Base-by-base conservation (phyloP, 2,888 invertebrate species). In the Hydrotaea diabolus region DNA sequence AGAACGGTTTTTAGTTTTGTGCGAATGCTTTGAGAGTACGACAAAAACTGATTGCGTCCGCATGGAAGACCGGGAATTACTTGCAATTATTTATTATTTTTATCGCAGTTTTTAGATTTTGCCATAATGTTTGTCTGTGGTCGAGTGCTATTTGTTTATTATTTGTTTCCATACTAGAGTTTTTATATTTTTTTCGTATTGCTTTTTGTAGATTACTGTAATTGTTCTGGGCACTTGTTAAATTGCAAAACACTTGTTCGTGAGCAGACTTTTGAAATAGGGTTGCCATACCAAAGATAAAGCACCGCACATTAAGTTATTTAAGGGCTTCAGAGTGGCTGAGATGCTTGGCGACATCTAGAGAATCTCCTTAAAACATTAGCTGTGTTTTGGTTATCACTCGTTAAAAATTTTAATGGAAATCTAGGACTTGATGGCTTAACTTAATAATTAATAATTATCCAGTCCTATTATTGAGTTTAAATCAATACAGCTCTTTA, bases 21-120 rank as follows among this genome's bases (percentile, higher is more conserved):
- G 26, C 57, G 59, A 21, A 43, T 79, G 49, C 69, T 31, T 49
- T 62, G 62, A 79, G 64, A 80, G 77, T 49, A 62, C n/a, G 62
- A 64, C 46, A 57, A 77, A 74, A 85, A 85, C 85, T 85, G 74
- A 85, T 73, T 66, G 26, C 19, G 23, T 43, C 62, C 21, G 59
- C 8, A 5, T 43, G 21, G 17, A 66, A 66, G 64, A 82, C 79
- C 39, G 17, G n/a, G 26, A 36, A 77, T 73, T 66, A 73, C 69
- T 77, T 23, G 36, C 62, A 71, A 36, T 72, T 53, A 43, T 64
- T 46, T 57, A 43, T 73, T n/a, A 64, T 77, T 81, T 39, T 78
- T 84, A 81, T 84, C 69, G 73, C 53, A 46, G 49, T n/a, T 46
- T 46, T 69, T 31, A 55, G 55, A 57, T 53, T 71, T 19, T 57